These are phyloP conservation scores for Keiferia lycopersicella DNA, from an alignment of 2,888 invertebrate species.

Conservation along the genomic window DNA sequence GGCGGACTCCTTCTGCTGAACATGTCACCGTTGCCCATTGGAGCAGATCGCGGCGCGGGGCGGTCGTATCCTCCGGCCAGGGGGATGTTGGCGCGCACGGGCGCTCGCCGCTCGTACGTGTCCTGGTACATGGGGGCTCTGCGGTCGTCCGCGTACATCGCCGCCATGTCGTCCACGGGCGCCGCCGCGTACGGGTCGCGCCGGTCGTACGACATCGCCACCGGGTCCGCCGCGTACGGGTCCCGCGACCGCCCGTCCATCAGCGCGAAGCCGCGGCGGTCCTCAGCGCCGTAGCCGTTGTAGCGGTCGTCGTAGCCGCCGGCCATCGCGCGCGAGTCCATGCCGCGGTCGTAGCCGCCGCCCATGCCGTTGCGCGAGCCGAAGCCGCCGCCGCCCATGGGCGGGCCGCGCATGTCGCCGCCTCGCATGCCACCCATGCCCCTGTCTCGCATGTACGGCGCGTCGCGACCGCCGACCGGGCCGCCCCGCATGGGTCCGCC, in stretches of 20 bases:
- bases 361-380: conserved; percentile 55
- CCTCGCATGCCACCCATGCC: conserved; percentile 58
- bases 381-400: conserved; percentile 78
- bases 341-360: conserved; percentile 57
- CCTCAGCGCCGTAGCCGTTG: conserved; percentile 70
- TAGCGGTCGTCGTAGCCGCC: conserved; percentile 69
- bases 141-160: conserved; percentile 51
- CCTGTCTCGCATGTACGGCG: conserved; percentile 68
- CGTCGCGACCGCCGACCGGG: conserved; percentile 56
- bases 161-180: conserved; percentile 34
- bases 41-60: conserved; percentile 54
- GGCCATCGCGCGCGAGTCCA: conserved; percentile 52
- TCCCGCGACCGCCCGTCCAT: conserved; percentile 65
- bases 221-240: conserved; percentile 61
- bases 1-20: conserved; percentile 73
- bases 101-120: conserved; percentile 49
- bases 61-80: conserved; percentile 60
- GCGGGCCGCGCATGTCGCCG: conserved; percentile 69
- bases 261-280: conserved; percentile 69
- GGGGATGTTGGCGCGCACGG: conserved; percentile 55
- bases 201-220: conserved; percentile 56
- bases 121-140: conserved; percentile 49
- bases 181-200: conserved; percentile 45
- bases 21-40: conserved; percentile 73
- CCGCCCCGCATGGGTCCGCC: conserved; percentile 61